Evolutionary conservation across 2,797 vertebrate genomes (phyloP), one percentile per base, ranked within the genome.

Genomic region (Apogon talboti): DNA sequence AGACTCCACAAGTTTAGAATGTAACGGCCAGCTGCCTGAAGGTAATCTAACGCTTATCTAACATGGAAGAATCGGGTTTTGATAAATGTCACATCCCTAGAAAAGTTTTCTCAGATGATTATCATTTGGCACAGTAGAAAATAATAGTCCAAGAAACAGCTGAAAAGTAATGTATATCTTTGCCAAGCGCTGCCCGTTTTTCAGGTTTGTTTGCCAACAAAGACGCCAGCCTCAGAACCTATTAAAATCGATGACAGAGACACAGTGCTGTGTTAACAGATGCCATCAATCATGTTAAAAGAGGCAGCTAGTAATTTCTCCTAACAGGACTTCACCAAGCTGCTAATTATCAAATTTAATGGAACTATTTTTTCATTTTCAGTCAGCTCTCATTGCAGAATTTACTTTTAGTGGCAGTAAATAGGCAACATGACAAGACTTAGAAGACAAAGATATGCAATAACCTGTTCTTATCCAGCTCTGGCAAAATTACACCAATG

Each of bases 271-370:
- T 38, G 42, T 45, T 33, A 66, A 62, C 37, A 69, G 54, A 76
- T 13, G 35, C 35, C 14, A 72, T 81, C 75, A 19, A 70, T 85
- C 74, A 76, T 35, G 18, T 52, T 54, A 61, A 70, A 61, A 38
- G 19, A 57, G 70, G 58, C 63, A 74, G 57, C 51, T 42, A 15
- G 14, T 70, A 51, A 70, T 68, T 64, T 66, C 28, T 72, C 24
- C 30, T 38, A 60, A 48, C 68, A 64, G 40, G 37, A 74, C 69
- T 70, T 66, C 21, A 65, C 61, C 7, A 64, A 51, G 38, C 70
- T 30, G 61, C 48, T 66, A 35, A 82, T 80, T 53, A 78, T 13
- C 43, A 65, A 43, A 66, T 19, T 71, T 74, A 64, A 55, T 66
- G 46, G 2, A 37, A 41, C 21, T 28, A 42, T 3, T 73, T 76